Evolutionary conservation across 2,113 vertebrate species (phyloP).

Genomic region (Cephalopholis sonnerati): DNA sequence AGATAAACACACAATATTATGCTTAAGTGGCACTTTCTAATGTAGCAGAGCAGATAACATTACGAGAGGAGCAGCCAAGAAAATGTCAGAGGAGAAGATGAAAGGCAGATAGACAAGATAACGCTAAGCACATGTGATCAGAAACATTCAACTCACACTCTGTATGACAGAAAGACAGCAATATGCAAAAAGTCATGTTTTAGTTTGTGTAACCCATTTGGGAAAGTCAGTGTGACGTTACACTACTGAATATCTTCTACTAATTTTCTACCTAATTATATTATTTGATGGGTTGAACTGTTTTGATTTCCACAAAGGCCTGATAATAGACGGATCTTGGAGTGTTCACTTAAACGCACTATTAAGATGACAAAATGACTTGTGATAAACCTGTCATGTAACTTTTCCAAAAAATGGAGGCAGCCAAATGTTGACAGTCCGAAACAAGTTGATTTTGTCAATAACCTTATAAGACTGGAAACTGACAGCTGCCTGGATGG

Average conservation of each 20-base stretch:
- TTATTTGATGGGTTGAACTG: background rate
- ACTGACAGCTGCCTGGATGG: too few relatives aligned
- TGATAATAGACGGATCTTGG: background rate
- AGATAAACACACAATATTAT: slow-evolving; percentile 29
- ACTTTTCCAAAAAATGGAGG: too few relatives aligned
- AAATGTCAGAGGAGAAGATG: slow-evolving; percentile 12
- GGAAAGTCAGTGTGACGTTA: background rate
- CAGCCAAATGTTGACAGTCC: too few relatives aligned
- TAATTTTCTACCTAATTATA: background rate
- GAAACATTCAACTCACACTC: background rate
- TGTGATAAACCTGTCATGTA: too few relatives aligned
- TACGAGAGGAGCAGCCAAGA: slow-evolving; percentile 4
- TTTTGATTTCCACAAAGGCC: background rate
- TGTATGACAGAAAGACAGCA: background rate
- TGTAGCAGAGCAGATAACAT: background rate
- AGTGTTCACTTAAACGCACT: background rate
- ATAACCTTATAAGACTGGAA: too few relatives aligned
- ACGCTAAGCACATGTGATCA: background rate
- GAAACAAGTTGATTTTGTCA: too few relatives aligned
- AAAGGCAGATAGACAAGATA: background rate
- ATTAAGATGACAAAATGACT: background rate
- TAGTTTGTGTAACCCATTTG: too few relatives aligned
- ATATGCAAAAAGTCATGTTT: background rate
- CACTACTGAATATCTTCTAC: background rate
- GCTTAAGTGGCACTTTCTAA: slow-evolving; percentile 13